Evolutionary conservation across 1,140 invertebrate species (phyloP).

Genomic region (Brachionus koreanus): DNA sequence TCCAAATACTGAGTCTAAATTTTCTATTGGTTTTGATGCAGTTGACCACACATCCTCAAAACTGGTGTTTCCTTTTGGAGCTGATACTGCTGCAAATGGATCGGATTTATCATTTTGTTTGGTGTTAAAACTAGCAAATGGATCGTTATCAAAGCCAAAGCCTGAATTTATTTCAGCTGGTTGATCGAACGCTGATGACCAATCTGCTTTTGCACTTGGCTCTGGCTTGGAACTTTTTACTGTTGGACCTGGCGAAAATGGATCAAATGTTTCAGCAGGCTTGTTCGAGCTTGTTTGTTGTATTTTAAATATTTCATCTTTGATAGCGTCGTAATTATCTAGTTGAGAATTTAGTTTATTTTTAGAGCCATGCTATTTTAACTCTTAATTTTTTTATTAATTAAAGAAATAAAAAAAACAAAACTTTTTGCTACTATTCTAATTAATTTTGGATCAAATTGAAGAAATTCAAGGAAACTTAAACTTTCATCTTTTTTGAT

Average conservation of each 20-base stretch:
- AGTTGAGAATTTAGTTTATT: background rate
- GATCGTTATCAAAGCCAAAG: constrained; percentile 10
- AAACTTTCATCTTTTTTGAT: too few relatives aligned
- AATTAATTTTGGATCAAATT: too few relatives aligned
- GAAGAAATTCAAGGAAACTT: too few relatives aligned
- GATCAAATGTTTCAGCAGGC: background rate
- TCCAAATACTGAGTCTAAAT: background rate
- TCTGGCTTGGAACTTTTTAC: background rate
- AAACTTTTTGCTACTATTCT: too few relatives aligned
- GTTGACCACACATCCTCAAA: constrained; percentile 17
- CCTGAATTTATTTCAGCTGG: background rate
- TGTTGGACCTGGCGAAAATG: constrained; percentile 28
- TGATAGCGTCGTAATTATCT: constrained; percentile 40
- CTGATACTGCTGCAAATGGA: background rate
- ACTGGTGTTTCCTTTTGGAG: background rate
- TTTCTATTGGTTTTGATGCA: background rate
- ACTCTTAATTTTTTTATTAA: background rate
- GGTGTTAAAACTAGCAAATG: background rate
- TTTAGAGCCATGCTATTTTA: background rate
- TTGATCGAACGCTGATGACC: constrained; percentile 28
- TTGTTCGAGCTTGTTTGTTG: background rate
- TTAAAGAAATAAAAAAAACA: too few relatives aligned
- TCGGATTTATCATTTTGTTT: background rate
- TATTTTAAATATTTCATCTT: constrained; percentile 38
- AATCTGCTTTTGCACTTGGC: background rate